A percentile compares a stretch with the other conserved stretches of the same genome.
Conservation (phyloP, 1,140 invertebrate species). For the Lepidotrigona ventralis region DNA sequence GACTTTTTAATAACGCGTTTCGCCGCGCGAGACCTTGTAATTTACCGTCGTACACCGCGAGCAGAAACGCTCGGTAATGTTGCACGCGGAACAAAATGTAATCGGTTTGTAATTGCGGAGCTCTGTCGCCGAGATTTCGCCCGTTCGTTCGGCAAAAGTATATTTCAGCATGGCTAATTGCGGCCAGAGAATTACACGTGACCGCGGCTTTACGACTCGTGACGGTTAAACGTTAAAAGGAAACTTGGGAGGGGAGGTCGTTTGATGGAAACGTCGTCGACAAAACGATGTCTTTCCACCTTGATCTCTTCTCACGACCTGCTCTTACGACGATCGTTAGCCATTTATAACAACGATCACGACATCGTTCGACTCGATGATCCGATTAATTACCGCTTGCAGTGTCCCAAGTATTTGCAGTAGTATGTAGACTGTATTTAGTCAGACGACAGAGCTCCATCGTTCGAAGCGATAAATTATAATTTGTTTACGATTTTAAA, state of each 20-base stretch:
- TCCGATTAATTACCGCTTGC: not conserved
- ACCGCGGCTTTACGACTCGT: not conserved
- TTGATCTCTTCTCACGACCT: not conserved
- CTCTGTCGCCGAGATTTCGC: not conserved
- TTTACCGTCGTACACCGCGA: not conserved
- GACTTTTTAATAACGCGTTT: conserved; percentile 8
- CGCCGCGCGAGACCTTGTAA: not conserved
- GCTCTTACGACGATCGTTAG: too few species aligned
- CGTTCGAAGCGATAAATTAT: conserved; percentile 50
- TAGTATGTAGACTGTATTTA: not conserved
- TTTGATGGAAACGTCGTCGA: not conserved
- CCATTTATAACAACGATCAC: not conserved
- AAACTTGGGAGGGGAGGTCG: not conserved
- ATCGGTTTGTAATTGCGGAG: conserved; percentile 8
- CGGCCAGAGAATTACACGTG: not conserved
- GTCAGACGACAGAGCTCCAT: conserved; percentile 12
- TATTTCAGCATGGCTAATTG: not conserved
- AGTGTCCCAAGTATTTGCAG: not conserved
- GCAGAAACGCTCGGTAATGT: not conserved
- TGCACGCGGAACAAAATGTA: not conserved
- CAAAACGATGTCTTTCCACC: not conserved
- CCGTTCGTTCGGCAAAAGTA: not conserved
- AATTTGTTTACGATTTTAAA: not conserved
- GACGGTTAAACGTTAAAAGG: not conserved
- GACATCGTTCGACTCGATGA: not conserved